These are phyloP conservation scores for Scomberomorus guttatus DNA, from an alignment of 2,797 vertebrate species.

Conservation along the genomic window DNA sequence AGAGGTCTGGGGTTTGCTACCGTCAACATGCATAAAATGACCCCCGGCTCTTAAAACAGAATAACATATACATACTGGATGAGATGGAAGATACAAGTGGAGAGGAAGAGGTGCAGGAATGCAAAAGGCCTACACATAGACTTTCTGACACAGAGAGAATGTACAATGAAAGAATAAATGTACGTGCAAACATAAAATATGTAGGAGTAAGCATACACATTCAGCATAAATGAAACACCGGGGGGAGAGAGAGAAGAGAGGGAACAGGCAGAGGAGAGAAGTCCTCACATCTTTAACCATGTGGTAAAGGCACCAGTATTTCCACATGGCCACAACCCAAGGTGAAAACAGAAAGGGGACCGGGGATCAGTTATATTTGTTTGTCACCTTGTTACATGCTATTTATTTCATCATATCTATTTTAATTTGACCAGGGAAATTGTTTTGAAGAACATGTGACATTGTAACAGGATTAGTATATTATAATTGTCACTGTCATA, in stretches of 20 bases:
- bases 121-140: constrained; percentile 12
- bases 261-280: background rate
- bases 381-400: background rate
- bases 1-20: constrained; percentile 43
- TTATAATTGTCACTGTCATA: background rate
- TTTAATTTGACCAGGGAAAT: background rate
- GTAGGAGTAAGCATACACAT: constrained; percentile 21
- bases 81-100: constrained; percentile 13
- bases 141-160: constrained; percentile 39
- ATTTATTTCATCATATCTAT: background rate
- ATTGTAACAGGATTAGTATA: background rate
- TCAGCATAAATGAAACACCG: constrained; percentile 10
- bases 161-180: constrained; percentile 36
- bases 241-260: background rate
- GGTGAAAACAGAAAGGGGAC: constrained; percentile 9
- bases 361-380: background rate
- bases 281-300: constrained; percentile 19
- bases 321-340: constrained; percentile 6
- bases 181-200: constrained; percentile 42
- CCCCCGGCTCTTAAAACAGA: constrained; percentile 40
- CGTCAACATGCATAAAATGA: constrained; percentile 47
- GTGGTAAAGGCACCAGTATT: background rate
- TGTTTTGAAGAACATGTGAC: background rate
- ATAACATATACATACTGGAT: constrained; percentile 17
- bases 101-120: background rate